These are phyloP conservation scores for Nyctibius bracteatus DNA, from an alignment of 2,113 vertebrate species.

Conservation along the genomic window DNA sequence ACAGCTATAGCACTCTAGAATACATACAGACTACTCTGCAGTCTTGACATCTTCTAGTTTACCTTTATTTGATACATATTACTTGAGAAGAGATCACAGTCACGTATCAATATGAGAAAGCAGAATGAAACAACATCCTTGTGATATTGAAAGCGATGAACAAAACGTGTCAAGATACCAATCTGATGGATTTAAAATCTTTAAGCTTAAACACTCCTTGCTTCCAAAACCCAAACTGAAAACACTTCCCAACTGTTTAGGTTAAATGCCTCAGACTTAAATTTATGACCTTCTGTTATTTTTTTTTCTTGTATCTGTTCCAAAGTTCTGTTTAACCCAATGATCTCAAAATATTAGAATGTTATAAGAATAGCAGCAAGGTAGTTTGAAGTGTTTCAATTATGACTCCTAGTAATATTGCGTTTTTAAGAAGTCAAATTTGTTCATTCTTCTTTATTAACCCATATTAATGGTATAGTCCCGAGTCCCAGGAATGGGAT, in stretches of 20 bases:
- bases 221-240: background rate
- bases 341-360: background rate
- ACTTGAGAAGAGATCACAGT: background rate
- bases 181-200: background rate
- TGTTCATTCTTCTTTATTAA: background rate
- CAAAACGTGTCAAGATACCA: background rate
- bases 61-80: background rate
- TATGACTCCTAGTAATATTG: background rate
- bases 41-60: background rate
- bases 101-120: background rate
- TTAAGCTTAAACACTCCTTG: background rate
- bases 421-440: background rate
- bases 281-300: background rate
- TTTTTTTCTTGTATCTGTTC: background rate
- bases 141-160: background rate
- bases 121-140: background rate
- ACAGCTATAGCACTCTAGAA: background rate
- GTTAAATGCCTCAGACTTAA: background rate
- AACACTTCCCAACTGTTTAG: background rate
- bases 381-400: background rate
- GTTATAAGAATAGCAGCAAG: background rate
- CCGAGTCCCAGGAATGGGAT: background rate
- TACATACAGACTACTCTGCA: background rate
- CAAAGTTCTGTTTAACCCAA: background rate
- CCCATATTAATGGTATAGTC: background rate